These are phyloP conservation scores for Hypanus sabinus DNA, from an alignment of 2,113 vertebrate genomes.

Conservation along the genomic window DNA sequence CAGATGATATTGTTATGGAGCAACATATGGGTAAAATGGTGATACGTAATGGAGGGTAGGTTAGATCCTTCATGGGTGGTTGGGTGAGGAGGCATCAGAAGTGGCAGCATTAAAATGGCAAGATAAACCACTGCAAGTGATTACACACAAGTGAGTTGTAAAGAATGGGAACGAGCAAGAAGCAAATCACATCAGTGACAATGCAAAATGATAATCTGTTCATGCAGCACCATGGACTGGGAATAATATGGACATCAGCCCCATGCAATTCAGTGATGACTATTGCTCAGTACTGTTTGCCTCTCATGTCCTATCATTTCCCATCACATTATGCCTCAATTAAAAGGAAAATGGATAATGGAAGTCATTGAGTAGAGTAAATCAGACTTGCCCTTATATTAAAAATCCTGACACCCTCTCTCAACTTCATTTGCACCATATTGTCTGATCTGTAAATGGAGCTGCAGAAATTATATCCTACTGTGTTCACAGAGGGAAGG, in stretches of 20 bases:
- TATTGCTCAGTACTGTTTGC: background rate
- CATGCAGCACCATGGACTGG: background rate
- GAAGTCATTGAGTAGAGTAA: background rate
- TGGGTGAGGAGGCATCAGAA: too few relatives aligned
- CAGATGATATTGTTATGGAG: too few relatives aligned
- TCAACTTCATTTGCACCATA: background rate
- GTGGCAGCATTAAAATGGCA: too few relatives aligned
- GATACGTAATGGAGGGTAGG: too few relatives aligned
- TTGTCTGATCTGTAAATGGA: background rate
- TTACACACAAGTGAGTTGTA: too few relatives aligned
- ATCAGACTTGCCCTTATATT: background rate
- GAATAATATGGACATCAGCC: background rate
- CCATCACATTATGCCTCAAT: background rate
- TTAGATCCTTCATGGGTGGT: too few relatives aligned
- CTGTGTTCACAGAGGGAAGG: background rate
- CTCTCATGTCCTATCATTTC: background rate
- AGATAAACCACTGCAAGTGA: too few relatives aligned
- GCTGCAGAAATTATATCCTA: background rate
- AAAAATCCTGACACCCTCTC: background rate
- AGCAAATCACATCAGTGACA: too few relatives aligned
- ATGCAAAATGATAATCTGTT: background rate
- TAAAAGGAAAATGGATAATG: background rate
- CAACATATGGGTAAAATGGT: too few relatives aligned
- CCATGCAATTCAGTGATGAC: background rate
- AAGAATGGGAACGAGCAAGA: too few relatives aligned